Conservation (phyloP, 2,797 vertebrate genomes). For the Notamacropus eugenii region DNA sequence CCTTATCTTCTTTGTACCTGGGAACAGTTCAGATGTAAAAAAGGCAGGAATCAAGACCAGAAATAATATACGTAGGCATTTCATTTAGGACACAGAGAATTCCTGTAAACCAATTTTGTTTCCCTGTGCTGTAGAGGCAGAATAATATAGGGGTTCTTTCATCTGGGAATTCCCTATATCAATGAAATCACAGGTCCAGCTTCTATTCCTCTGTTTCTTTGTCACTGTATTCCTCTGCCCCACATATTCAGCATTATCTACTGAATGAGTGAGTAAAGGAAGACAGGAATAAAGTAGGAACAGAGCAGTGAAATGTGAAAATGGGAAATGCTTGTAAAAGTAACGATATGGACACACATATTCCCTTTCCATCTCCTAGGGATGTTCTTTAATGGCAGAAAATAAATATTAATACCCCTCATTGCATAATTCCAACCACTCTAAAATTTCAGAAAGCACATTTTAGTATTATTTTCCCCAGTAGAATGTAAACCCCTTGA, state of each 20-base stretch:
- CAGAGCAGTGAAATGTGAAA: neutral
- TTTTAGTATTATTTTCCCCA: neutral
- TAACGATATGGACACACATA: neutral
- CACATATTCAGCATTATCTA: neutral
- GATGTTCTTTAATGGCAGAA: neutral
- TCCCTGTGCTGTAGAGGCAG: neutral
- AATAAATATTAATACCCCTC: neutral
- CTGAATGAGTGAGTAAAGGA: neutral
- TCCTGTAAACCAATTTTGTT: neutral
- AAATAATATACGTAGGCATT: neutral
- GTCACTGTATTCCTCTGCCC: neutral
- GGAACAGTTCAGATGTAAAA: neutral
- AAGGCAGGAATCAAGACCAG: neutral
- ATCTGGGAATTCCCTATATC: neutral
- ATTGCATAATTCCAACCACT: neutral
- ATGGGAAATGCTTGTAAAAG: neutral
- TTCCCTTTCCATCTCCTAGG: neutral
- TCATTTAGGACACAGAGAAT: neutral
- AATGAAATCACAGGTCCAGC: neutral
- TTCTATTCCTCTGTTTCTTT: neutral
- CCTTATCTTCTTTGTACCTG: neutral
- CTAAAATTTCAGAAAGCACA: neutral
- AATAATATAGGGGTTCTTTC: neutral
- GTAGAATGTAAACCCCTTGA: neutral
- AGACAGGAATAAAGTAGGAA: neutral